Conservation (phyloP, 1,140 invertebrate species). For the Drosophila eugracilis region DNA sequence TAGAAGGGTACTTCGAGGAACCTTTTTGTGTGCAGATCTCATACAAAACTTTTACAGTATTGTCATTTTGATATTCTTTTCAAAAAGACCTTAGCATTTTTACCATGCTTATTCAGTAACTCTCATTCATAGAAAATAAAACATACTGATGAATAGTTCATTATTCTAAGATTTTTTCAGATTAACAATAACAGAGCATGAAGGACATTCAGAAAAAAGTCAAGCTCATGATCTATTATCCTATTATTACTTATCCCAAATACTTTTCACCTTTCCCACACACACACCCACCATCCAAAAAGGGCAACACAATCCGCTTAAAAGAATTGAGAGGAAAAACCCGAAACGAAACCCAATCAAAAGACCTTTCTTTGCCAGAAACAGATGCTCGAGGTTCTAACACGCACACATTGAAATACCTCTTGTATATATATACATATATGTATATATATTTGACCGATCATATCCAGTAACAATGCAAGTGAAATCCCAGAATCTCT, state of each 20-base stretch:
- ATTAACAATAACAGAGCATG: conserved; percentile 13
- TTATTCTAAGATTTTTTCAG: conserved; percentile 1
- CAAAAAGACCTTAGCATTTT: background rate
- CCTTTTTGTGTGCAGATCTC: too few species aligned
- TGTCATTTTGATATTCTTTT: background rate
- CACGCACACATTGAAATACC: conserved; percentile 30
- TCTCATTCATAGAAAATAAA: conserved; percentile 1
- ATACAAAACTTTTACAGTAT: background rate
- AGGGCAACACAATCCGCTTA: conserved; percentile 46
- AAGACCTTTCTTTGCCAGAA: conserved; percentile 50
- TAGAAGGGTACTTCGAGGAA: too few species aligned
- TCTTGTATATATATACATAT: conserved; percentile 7
- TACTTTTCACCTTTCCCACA: conserved; percentile 64
- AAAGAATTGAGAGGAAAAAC: conserved; percentile 32
- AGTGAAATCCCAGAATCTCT: conserved; percentile 77
- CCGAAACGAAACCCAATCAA: conserved; percentile 41
- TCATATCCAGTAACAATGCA: conserved; percentile 70
- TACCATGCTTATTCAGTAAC: background rate
- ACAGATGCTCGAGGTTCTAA: conserved; percentile 73
- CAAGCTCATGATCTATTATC: conserved; percentile 31
- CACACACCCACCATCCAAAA: conserved; percentile 30
- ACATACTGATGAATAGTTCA: background rate
- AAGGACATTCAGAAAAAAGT: conserved; percentile 17
- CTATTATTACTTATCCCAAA: conserved; percentile 64
- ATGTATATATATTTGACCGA: conserved; percentile 57